Percentiles rank a stretch among this genome's conserved stretches.
These are phyloP conservation scores for Antigone vipio DNA, from an alignment of 2,113 vertebrate genomes.

Conservation along the genomic window DNA sequence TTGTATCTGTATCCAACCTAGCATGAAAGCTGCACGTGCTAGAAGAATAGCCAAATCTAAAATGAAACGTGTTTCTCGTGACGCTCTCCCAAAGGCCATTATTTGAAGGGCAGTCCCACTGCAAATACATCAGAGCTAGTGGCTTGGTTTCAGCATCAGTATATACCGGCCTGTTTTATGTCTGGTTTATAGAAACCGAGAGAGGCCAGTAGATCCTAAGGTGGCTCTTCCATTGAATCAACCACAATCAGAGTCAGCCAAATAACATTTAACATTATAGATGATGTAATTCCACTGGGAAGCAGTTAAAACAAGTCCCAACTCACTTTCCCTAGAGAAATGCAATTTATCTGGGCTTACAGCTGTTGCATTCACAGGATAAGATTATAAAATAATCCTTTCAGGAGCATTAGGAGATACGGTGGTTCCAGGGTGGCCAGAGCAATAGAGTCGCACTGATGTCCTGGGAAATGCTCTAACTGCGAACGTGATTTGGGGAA, in stretches of 20 bases:
- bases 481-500: not conserved
- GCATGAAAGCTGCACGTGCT: not conserved
- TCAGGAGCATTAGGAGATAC: slow-evolving; percentile 21
- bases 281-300: not conserved
- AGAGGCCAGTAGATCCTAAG: not conserved
- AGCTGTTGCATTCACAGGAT: slow-evolving; percentile 44
- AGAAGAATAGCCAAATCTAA: not conserved
- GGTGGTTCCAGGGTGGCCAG: not conserved
- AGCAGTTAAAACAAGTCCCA: not conserved
- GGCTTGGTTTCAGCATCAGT: not conserved
- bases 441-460: not conserved
- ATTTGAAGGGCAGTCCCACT: not conserved
- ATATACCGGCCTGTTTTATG: not conserved
- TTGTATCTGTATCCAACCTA: not conserved
- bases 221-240: not conserved
- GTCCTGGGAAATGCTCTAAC: not conserved
- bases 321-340: slow-evolving; percentile 15
- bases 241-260: not conserved
- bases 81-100: not conserved
- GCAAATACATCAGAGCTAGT: not conserved
- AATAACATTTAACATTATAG: not conserved
- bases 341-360: slow-evolving; percentile 61
- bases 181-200: not conserved
- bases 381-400: slow-evolving; percentile 62
- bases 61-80: not conserved